A percentile compares a stretch with the other conserved stretches of the same genome.
These are phyloP conservation scores for Parauchenoglanis ngamensis DNA, from an alignment of 2,797 vertebrate genomes.

Conservation along the genomic window DNA sequence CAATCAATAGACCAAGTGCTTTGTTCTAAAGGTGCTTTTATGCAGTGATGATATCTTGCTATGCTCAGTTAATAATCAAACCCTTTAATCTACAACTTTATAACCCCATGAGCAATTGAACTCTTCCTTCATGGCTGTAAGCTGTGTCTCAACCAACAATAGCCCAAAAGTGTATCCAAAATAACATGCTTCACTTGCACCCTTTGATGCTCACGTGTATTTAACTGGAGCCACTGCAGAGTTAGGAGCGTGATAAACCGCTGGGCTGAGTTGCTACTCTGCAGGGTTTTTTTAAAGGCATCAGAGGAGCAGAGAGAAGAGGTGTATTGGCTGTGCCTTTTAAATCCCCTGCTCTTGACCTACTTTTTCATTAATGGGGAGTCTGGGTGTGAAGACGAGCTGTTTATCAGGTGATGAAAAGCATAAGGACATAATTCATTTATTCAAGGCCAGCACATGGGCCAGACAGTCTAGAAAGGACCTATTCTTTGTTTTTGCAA, in stretches of 20 bases:
- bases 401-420: constrained; percentile 71
- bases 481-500: constrained; percentile 19
- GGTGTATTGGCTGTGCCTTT: constrained; percentile 67
- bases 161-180: constrained; percentile 54
- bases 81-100: constrained; percentile 8
- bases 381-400: constrained; percentile 63
- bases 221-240: constrained; percentile 62
- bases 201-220: constrained; percentile 68
- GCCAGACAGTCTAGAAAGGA: constrained; percentile 43
- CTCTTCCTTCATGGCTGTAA: constrained; percentile 8
- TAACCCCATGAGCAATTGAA: constrained; percentile 11
- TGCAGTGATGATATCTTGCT: not conserved
- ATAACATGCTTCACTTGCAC: constrained; percentile 61
- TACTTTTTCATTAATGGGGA: constrained; percentile 73
- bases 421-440: constrained; percentile 70
- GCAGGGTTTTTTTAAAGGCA: constrained; percentile 48
- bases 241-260: constrained; percentile 65
- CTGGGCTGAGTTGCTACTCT: constrained; percentile 61
- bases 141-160: constrained; percentile 50
- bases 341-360: constrained; percentile 71
- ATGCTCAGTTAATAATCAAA: not conserved
- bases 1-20: constrained; percentile 11
- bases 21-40: not conserved
- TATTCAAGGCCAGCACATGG: constrained; percentile 61
- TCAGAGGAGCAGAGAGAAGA: constrained; percentile 55